These are phyloP conservation scores for Turritopsis rubra DNA, from an alignment of 30 jellyfish, hydroid and myxozoan genomes.

Conservation along the genomic window DNA sequence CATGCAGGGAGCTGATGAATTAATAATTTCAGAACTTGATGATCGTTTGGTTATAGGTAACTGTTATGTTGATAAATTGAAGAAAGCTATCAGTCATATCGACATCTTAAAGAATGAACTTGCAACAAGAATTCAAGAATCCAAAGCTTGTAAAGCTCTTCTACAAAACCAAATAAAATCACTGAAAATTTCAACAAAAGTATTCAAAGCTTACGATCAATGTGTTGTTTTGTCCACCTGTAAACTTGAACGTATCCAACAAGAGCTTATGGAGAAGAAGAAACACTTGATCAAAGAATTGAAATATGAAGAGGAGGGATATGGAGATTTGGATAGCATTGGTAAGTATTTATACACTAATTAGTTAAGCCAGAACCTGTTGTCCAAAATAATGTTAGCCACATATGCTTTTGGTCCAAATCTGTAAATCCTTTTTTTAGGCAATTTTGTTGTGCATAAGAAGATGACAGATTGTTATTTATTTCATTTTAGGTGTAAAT, in stretches of 20 bases:
- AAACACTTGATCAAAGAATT: not conserved
- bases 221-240: not conserved
- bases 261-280: not conserved
- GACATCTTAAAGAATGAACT: not conserved
- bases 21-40: not conserved
- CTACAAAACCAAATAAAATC: not conserved
- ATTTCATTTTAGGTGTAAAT: not conserved
- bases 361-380: no score
- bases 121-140: not conserved
- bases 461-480: not conserved
- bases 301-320: not conserved
- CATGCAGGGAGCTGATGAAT: no score
- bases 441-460: no score
- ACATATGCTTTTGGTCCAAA: no score
- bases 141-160: not conserved
- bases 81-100: slow-evolving; percentile 5
- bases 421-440: no score
- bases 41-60: not conserved
- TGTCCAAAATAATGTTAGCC: no score
- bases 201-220: not conserved
- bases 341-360: not conserved
- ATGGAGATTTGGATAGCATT: not conserved
- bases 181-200: not conserved
- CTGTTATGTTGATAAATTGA: not conserved
- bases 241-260: not conserved